A percentile compares a stretch with the other conserved stretches of the same genome.
Evolutionary conservation across 2,888 invertebrate genomes (phyloP).

Genomic region (Drosophila merina): DNA sequence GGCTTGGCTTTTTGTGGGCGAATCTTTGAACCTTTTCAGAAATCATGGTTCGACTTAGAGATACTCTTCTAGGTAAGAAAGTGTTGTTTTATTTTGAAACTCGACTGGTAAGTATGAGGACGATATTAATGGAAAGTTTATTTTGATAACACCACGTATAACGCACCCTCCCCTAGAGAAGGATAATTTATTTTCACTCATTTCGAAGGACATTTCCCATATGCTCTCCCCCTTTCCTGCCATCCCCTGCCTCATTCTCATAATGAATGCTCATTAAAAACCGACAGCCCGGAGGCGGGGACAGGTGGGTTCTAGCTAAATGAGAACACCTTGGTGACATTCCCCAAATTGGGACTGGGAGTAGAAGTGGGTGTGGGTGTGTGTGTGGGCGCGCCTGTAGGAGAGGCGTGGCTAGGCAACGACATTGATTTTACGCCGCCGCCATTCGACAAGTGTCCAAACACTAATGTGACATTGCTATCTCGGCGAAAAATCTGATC

Average conservation of each 20-base stretch:
- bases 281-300: slow-evolving; percentile 15
- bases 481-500: background rate
- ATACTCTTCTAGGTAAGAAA: slow-evolving; percentile 15
- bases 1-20: slow-evolving; percentile 28
- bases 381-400: slow-evolving; percentile 1
- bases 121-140: too few relatives aligned
- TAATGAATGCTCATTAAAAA: slow-evolving; percentile 70
- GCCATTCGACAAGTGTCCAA: slow-evolving; percentile 4
- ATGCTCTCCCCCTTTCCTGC: background rate
- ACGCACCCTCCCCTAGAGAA: background rate
- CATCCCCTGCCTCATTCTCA: slow-evolving; percentile 8
- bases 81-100: background rate
- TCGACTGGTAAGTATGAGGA: background rate
- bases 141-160: too few relatives aligned
- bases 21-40: background rate
- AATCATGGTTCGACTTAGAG: background rate
- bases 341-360: background rate
- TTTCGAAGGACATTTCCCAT: background rate
- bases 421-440: slow-evolving; percentile 23
- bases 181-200: slow-evolving; percentile 1
- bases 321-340: slow-evolving; percentile 13
- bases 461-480: slow-evolving; percentile 37
- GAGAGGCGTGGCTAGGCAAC: background rate
- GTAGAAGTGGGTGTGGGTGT: background rate
- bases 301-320: slow-evolving; percentile 1